A percentile compares a stretch with the other conserved stretches of the same genome.
phyloP scores from a whole-genome alignment of 2,113 vertebrate genomes.

The Merops nubicus region DNA sequence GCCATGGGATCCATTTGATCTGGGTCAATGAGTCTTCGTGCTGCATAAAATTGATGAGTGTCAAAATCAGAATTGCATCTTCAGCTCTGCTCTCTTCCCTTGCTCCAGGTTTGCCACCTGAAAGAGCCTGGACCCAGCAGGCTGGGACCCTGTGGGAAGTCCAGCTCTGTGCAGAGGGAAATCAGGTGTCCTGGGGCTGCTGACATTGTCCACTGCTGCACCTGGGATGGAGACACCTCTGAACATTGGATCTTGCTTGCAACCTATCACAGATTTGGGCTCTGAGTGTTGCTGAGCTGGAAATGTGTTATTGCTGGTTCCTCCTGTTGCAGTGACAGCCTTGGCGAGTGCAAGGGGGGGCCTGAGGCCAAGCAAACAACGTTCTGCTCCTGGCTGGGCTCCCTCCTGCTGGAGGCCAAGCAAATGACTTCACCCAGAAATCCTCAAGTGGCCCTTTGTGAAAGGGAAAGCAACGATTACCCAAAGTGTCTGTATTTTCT shows the following conservation, averaged over 20 bases:
- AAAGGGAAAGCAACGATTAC: not conserved
- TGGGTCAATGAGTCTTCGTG: not conserved
- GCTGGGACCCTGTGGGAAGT: not conserved
- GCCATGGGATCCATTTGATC: not conserved
- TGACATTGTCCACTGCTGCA: accelerated
- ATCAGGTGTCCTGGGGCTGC: not conserved
- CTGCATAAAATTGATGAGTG: not conserved
- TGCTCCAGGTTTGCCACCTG: not conserved
- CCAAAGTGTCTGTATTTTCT: not conserved
- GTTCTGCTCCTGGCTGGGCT: not conserved
- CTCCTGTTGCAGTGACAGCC: not conserved
- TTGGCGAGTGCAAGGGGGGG: not conserved
- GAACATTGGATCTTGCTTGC: not conserved
- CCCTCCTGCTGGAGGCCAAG: not conserved
- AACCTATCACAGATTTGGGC: not conserved
- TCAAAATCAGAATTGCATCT: not conserved
- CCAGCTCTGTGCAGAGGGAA: not conserved
- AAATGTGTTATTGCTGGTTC: not conserved
- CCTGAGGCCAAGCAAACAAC: not conserved
- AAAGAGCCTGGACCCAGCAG: not conserved
- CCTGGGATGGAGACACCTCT: not conserved
- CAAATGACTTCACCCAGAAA: not conserved
- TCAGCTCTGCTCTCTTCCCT: not conserved
- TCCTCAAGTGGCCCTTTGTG: not conserved
- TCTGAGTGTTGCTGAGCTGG: not conserved